A percentile compares a stretch with the other conserved stretches of the same genome.
phyloP scores from a whole-genome alignment of 2,113 vertebrate genomes.

The Oryzias celebensis region DNA sequence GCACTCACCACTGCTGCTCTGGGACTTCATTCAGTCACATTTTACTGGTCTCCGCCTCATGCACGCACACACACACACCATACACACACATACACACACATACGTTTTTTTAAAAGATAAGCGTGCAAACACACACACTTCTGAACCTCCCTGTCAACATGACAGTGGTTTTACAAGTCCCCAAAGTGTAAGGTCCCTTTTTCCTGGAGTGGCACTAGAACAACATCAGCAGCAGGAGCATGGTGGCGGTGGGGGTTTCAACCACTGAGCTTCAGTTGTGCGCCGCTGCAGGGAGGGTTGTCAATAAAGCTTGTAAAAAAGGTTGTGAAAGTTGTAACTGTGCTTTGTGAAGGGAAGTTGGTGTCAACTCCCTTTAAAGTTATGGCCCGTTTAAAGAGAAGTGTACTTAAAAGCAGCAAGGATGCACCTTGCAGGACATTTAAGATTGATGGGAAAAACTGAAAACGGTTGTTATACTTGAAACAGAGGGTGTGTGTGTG shows the following conservation, averaged over 20 bases:
- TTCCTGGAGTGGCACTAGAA: constrained; percentile 66
- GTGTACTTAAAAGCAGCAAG: constrained; percentile 61
- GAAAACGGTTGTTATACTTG: constrained; percentile 54
- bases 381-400: constrained; percentile 73
- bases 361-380: constrained; percentile 73
- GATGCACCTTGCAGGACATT: constrained; percentile 70
- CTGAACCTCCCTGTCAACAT: constrained; percentile 64
- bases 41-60: constrained; percentile 73
- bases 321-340: constrained; percentile 71
- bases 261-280: constrained; percentile 57
- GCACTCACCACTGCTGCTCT: constrained; percentile 76
- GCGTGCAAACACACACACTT: constrained; percentile 41
- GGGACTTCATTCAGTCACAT: constrained; percentile 78
- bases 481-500: constrained; percentile 15
- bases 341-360: constrained; percentile 72
- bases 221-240: constrained; percentile 57
- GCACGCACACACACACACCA: constrained; percentile 46
- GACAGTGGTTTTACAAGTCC: constrained; percentile 76
- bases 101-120: neutral
- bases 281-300: constrained; percentile 46
- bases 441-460: constrained; percentile 61
- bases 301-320: constrained; percentile 73
- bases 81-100: constrained; percentile 30
- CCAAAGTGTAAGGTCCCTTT: constrained; percentile 73
- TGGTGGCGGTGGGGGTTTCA: constrained; percentile 36